Conservation (phyloP, 2,888 invertebrate species). For the Ichneumoninae sp. region DNA sequence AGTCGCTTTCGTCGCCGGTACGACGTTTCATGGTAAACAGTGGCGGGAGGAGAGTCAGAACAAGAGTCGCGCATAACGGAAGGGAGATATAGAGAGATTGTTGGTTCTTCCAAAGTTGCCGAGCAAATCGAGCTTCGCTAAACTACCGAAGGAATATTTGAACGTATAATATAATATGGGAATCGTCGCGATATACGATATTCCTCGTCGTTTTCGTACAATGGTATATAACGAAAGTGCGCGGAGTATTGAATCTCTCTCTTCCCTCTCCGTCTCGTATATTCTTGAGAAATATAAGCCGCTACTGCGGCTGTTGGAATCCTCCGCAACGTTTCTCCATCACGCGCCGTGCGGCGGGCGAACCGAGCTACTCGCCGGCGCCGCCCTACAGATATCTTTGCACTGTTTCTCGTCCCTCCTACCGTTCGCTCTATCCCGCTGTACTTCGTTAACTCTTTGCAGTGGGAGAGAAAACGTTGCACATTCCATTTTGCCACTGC, state of each 20-base stretch:
- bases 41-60: neutral
- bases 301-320: slow-evolving; percentile 30
- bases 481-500: slow-evolving; percentile 58
- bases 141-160: slow-evolving; percentile 48
- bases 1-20: neutral
- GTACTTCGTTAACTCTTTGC: slow-evolving; percentile 37
- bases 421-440: slow-evolving; percentile 26
- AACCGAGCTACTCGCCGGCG: slow-evolving; percentile 20
- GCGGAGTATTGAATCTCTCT: neutral
- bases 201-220: slow-evolving; percentile 23
- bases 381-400: slow-evolving; percentile 36
- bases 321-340: slow-evolving; percentile 23
- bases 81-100: neutral
- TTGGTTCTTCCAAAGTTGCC: slow-evolving; percentile 45
- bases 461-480: slow-evolving; percentile 52
- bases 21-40: slow-evolving; percentile 7
- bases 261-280: neutral
- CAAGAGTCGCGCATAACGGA: neutral
- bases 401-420: slow-evolving; percentile 33
- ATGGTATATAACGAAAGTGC: slow-evolving; percentile 7
- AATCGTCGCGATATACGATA: slow-evolving; percentile 38
- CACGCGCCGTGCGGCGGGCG: neutral
- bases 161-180: slow-evolving; percentile 27
- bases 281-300: slow-evolving; percentile 20
- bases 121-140: slow-evolving; percentile 54